Percentiles rank a stretch among this genome's conserved stretches.
phyloP scores from a whole-genome alignment of 35 echinoderm and acorn worm species.

The Stichopus chloronotus region DNA sequence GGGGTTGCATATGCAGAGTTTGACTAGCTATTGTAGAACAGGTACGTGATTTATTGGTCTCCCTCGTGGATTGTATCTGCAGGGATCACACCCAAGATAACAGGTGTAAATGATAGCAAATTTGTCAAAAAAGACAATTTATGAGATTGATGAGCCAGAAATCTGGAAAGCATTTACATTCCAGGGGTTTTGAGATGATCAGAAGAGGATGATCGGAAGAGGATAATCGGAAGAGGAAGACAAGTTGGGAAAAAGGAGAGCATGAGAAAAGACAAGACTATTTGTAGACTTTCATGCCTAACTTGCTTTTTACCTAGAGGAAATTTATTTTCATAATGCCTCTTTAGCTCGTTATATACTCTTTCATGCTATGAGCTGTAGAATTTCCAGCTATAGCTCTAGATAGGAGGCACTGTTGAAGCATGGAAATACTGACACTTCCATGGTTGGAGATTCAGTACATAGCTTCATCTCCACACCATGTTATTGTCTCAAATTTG shows the following conservation, averaged over 20 bases:
- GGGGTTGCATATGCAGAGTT: neutral
- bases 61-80: conserved; percentile 2
- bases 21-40: conserved; percentile 3
- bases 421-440: no score
- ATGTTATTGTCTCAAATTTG: no score
- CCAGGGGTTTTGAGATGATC: neutral
- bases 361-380: no score
- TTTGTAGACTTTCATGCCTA: no score
- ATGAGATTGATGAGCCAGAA: neutral
- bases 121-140: conserved; percentile 31
- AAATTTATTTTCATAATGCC: no score
- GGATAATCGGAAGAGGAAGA: neutral
- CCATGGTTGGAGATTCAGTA: no score
- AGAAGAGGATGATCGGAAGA: neutral
- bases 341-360: no score
- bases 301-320: no score
- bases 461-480: no score
- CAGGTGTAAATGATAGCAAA: conserved; percentile 52
- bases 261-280: no score
- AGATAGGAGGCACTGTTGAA: no score
- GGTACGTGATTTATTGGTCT: conserved; percentile 35
- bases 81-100: neutral
- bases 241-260: neutral
- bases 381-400: no score
- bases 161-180: conserved; percentile 50